A percentile compares a stretch with the other conserved stretches of the same genome.
These are phyloP conservation scores for Protodeltote pygarga DNA, from an alignment of 2,888 invertebrate species.

Conservation along the genomic window DNA sequence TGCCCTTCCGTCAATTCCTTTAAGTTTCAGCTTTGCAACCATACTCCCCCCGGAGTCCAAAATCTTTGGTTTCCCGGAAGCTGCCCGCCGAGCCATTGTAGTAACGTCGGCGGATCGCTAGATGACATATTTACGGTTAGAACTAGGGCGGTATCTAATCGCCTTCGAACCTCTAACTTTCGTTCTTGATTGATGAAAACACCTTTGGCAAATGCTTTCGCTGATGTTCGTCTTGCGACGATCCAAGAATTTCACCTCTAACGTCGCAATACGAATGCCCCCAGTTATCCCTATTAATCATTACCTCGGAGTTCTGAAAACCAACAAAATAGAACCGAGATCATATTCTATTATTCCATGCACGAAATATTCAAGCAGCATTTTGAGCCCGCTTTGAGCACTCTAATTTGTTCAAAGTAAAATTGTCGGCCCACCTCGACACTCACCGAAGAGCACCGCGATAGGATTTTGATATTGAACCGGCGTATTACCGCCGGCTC, in stretches of 20 bases:
- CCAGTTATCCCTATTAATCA: conserved; percentile 88
- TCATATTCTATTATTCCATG: conserved; percentile 88
- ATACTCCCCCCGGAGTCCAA: too few relatives aligned
- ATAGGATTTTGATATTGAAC: conserved; percentile 53
- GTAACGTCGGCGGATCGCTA: too few relatives aligned
- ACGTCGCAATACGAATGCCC: conserved; percentile 85
- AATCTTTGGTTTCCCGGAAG: too few relatives aligned
- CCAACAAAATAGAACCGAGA: conserved; percentile 88
- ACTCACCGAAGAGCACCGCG: conserved; percentile 59
- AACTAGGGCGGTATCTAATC: too few relatives aligned
- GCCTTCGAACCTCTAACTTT: too few relatives aligned
- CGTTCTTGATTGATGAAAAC: conserved; percentile 90
- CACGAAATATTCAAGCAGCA: conserved; percentile 83
- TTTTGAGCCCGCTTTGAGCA: conserved; percentile 87
- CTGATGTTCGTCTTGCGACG: conserved; percentile 88
- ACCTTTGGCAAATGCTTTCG: conserved; percentile 89
- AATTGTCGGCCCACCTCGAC: conserved; percentile 75
- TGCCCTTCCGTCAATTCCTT: too few relatives aligned
- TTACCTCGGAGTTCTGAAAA: conserved; percentile 81
- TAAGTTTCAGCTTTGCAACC: too few relatives aligned
- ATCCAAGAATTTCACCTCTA: conserved; percentile 34
- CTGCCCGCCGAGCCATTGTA: too few relatives aligned
- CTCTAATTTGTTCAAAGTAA: conserved; percentile 90
- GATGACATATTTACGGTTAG: too few relatives aligned
- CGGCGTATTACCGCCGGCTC: conserved; percentile 59